phyloP scores from a whole-genome alignment of 2,797 vertebrate species.

The Neoniphon sammara region DNA sequence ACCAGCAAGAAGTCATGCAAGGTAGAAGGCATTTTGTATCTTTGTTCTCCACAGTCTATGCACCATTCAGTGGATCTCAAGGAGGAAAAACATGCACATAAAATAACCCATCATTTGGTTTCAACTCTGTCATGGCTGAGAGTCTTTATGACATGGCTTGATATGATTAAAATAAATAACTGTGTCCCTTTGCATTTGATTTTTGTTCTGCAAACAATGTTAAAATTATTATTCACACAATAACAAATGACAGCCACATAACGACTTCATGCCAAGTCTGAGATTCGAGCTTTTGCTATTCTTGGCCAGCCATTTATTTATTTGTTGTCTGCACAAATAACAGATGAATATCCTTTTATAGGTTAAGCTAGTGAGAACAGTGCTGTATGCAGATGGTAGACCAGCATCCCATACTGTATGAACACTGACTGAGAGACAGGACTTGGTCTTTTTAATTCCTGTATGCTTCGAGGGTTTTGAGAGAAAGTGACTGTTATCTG shows the following conservation, averaged over 20 bases:
- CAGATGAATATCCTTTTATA: not conserved
- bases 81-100: not conserved
- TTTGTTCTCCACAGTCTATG: not conserved
- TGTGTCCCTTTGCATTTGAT: not conserved
- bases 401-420: not conserved
- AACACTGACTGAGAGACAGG: too few relatives aligned
- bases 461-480: too few relatives aligned
- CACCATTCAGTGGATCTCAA: conserved; percentile 2
- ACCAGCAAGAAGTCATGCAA: conserved; percentile 96
- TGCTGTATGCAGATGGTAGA: conserved; percentile 8
- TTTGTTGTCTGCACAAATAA: not conserved
- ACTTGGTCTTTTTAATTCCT: too few relatives aligned
- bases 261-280: not conserved
- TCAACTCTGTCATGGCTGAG: conserved; percentile 15
- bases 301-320: not conserved
- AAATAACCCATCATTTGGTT: conserved; percentile 12
- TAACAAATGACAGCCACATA: not conserved
- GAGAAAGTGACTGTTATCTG: too few relatives aligned
- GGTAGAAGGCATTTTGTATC: conserved; percentile 75
- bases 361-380: not conserved
- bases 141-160: not conserved
- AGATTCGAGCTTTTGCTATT: not conserved
- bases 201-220: conserved; percentile 5
- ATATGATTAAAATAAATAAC: not conserved
- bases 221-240: conserved; percentile 2